A percentile compares a stretch with the other conserved stretches of the same genome.
Evolutionary conservation across 2,113 vertebrate genomes (phyloP).

Genomic region (Zosterops hypoxanthus): DNA sequence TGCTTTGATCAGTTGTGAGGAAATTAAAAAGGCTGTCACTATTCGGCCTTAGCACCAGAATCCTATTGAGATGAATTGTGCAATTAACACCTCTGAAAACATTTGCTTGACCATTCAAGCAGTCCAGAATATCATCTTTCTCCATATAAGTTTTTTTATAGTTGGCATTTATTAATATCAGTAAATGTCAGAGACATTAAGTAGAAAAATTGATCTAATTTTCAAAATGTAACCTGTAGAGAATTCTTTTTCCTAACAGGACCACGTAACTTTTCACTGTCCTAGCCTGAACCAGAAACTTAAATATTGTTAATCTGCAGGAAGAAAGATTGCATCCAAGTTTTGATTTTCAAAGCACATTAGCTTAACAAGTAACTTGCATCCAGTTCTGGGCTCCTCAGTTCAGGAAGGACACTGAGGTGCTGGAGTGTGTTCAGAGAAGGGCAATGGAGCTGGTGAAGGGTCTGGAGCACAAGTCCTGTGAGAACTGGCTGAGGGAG

Average conservation of each 20-base stretch:
- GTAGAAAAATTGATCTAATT: background rate
- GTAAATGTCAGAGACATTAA: background rate
- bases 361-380: background rate
- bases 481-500: background rate
- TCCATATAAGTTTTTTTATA: background rate
- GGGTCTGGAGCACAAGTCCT: background rate
- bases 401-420: background rate
- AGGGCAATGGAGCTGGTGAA: background rate
- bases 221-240: background rate
- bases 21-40: background rate
- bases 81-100: constrained; percentile 26
- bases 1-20: background rate
- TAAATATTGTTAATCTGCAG: background rate
- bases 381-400: background rate
- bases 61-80: background rate
- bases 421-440: background rate
- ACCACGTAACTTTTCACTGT: background rate
- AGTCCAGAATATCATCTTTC: background rate
- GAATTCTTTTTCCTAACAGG: background rate
- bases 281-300: background rate
- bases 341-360: background rate
- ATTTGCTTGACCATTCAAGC: background rate
- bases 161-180: background rate
- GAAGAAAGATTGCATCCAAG: background rate
- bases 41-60: background rate